Percentiles rank a stretch among this genome's conserved stretches.
Conservation (phyloP, 2,888 invertebrate species). For the Beris chalybata region DNA sequence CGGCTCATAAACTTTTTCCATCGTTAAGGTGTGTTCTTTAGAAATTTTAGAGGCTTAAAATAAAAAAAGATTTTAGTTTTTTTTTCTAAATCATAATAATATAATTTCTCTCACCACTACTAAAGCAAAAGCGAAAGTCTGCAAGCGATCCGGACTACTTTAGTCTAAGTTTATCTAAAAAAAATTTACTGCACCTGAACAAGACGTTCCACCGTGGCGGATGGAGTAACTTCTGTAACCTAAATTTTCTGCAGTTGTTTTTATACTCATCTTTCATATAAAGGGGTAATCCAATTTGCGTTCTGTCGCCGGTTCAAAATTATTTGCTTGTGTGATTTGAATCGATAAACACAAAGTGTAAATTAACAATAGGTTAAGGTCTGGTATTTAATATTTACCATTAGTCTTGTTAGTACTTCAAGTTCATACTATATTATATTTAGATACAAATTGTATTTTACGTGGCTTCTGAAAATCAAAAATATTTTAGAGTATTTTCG, state of each 20-base stretch:
- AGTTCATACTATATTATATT: no score
- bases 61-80: no score
- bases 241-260: not conserved
- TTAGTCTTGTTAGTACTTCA: no score
- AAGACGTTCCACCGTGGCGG: conserved; percentile 3
- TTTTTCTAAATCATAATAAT: no score
- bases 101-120: conserved; percentile 4
- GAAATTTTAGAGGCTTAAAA: not conserved
- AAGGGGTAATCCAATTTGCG: conserved; percentile 14
- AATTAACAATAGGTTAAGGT: no score
- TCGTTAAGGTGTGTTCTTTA: not conserved
- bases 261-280: conserved; percentile 3
- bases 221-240: not conserved
- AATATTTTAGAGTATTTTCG: no score
- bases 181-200: not conserved
- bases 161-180: conserved; percentile 1
- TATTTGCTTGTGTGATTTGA: no score
- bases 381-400: no score
- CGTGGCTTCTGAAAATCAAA: no score
- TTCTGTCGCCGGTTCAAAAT: no score
- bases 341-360: no score
- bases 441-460: no score
- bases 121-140: conserved; percentile 12
- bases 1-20: conserved; percentile 4
- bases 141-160: conserved; percentile 14